A percentile compares a stretch with the other conserved stretches of the same genome.
Evolutionary conservation across 2,113 vertebrate species (phyloP).

Genomic region (Aix galericulata): DNA sequence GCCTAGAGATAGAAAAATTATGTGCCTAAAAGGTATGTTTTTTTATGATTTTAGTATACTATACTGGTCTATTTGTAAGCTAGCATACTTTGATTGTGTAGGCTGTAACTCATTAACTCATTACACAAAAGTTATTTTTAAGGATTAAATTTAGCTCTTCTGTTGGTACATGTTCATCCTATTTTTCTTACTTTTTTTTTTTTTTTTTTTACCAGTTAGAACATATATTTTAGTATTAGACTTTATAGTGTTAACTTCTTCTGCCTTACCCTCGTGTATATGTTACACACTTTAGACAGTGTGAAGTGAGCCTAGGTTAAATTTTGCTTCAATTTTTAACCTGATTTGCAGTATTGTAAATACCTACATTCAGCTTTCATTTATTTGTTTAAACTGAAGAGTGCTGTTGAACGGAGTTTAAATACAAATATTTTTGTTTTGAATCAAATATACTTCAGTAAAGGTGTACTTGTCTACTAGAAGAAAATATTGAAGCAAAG

Average conservation of each 20-base stretch:
- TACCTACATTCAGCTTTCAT: background rate
- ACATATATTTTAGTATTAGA: background rate
- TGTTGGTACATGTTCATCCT: background rate
- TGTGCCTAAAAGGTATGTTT: background rate
- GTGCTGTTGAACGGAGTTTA: background rate
- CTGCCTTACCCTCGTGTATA: background rate
- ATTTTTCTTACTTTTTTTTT: background rate
- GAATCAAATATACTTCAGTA: background rate
- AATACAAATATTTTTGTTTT: background rate
- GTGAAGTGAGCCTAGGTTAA: background rate
- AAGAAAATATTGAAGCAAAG: background rate
- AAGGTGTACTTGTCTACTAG: background rate
- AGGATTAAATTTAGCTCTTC: background rate
- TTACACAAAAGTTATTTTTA: rapidly evolving
- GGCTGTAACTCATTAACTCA: background rate
- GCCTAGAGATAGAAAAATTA: background rate
- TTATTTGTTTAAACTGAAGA: background rate
- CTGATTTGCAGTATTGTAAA: background rate
- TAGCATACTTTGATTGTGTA: background rate
- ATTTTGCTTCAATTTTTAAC: background rate
- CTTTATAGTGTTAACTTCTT: background rate
- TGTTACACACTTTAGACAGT: background rate
- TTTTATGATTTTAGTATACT: background rate
- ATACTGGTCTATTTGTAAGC: background rate
- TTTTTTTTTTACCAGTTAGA: background rate